Percentiles rank a stretch among this genome's conserved stretches.
Conservation (phyloP, 2,113 vertebrate species). For the Pteropus alecto region DNA sequence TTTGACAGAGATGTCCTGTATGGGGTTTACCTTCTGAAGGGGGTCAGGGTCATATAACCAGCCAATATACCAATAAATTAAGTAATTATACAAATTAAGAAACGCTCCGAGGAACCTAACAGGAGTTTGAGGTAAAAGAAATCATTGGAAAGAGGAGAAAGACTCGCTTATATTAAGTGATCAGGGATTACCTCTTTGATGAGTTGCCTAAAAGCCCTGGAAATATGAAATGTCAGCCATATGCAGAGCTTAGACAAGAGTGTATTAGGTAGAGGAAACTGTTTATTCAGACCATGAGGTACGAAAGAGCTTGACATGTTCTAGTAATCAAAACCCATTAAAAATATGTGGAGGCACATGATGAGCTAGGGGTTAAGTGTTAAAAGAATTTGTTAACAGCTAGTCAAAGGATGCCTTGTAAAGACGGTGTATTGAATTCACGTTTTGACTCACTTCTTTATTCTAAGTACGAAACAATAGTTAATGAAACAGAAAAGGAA, state of each 20-base stretch:
- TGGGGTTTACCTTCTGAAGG: background rate
- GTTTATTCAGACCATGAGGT: background rate
- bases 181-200: background rate
- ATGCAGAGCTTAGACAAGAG: background rate
- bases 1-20: background rate
- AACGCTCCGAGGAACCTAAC: background rate
- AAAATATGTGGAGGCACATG: background rate
- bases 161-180: background rate
- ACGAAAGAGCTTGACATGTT: background rate
- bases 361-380: background rate
- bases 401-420: background rate
- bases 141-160: background rate
- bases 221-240: background rate
- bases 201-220: background rate
- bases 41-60: background rate
- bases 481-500: background rate
- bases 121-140: background rate
- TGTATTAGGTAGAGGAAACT: background rate
- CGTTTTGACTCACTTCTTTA: background rate
- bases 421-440: background rate
- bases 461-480: background rate
- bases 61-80: background rate
- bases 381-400: background rate
- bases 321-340: background rate
- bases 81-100: background rate